Percentiles rank a stretch among this genome's conserved stretches.
Conservation (phyloP, 1,140 invertebrate genomes). For the Aporrectodea caliginosa region DNA sequence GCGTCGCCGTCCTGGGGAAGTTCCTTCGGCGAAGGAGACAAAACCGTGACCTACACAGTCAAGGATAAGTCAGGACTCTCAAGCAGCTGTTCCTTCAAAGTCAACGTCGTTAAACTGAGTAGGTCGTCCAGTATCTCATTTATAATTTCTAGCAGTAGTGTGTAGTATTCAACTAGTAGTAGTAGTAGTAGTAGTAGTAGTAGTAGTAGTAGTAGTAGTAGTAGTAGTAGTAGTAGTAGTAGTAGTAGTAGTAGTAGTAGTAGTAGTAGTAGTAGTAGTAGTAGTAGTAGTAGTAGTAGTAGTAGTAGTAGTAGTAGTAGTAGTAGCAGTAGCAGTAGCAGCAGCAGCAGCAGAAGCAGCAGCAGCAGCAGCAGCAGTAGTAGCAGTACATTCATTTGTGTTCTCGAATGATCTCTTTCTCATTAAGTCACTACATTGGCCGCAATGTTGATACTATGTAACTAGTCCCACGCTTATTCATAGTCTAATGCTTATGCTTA, state of each 20-base stretch:
- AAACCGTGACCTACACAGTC: not conserved
- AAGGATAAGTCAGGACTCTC: not conserved
- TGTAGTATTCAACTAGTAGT: not conserved
- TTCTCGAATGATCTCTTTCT: too few relatives aligned
- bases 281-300: conserved; percentile 2
- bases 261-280: conserved; percentile 3
- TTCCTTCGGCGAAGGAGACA: not conserved
- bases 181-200: conserved; percentile 2
- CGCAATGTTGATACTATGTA: too few relatives aligned
- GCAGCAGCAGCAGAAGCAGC: not conserved
- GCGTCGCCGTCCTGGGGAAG: not conserved
- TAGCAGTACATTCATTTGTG: too few relatives aligned
- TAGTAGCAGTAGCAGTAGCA: not conserved
- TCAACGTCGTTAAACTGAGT: not conserved
- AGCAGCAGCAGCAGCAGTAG: not conserved
- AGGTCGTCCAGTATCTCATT: too few relatives aligned
- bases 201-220: conserved; percentile 1
- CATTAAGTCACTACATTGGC: too few relatives aligned
- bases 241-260: conserved; percentile 2
- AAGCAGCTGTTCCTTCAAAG: not conserved
- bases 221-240: not conserved
- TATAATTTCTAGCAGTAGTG: not conserved
- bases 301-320: conserved; percentile 2
- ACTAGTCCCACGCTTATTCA: too few relatives aligned
- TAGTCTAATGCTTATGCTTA: too few relatives aligned